These are phyloP conservation scores for Malurus elegans DNA, from an alignment of 2,113 vertebrate species.

Conservation along the genomic window DNA sequence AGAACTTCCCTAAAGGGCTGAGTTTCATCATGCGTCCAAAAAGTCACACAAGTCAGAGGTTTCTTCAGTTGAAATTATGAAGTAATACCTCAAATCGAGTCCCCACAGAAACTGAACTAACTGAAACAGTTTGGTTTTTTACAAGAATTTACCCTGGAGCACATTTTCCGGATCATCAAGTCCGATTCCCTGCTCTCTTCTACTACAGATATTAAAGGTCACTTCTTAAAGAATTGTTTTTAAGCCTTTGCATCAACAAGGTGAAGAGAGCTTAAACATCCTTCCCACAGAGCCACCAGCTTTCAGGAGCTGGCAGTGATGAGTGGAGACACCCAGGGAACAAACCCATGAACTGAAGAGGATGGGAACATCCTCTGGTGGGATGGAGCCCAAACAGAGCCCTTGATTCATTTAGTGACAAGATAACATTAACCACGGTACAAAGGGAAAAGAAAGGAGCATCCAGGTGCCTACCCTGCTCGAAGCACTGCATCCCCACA, in stretches of 20 bases:
- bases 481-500: neutral
- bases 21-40: neutral
- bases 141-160: neutral
- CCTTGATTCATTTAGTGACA: neutral
- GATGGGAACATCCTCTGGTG: fast-evolving
- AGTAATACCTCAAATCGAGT: neutral
- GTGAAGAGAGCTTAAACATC: neutral
- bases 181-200: neutral
- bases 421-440: fast-evolving
- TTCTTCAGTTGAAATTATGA: slow-evolving; percentile 17
- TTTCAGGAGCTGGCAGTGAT: fast-evolving
- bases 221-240: neutral
- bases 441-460: neutral
- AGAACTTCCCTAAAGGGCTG: neutral
- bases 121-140: neutral
- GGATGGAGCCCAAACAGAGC: neutral
- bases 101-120: neutral
- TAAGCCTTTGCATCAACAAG: neutral
- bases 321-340: neutral
- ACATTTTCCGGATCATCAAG: neutral
- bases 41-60: neutral
- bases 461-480: too few species aligned
- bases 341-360: fast-evolving
- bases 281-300: neutral
- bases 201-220: neutral